phyloP scores from a whole-genome alignment of 2,888 invertebrate species.

The Tholera decimalis region DNA sequence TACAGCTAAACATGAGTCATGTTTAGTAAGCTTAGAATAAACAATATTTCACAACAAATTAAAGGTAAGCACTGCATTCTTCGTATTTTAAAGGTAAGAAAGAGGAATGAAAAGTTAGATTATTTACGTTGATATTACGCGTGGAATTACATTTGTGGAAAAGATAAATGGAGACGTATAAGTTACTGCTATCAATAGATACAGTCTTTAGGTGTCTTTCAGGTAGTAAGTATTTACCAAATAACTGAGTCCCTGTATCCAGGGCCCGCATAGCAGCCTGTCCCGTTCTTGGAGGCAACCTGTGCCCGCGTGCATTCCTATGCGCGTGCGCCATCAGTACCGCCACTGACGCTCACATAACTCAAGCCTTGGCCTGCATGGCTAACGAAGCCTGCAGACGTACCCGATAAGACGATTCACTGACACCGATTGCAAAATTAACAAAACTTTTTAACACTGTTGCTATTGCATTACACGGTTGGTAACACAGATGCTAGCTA shows the following conservation, averaged over 20 bases:
- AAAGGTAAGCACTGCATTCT: no score
- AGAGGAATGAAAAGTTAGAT: no score
- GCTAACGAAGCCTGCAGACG: constrained; percentile 79
- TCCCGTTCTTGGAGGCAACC: constrained; percentile 65
- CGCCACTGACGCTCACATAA: constrained; percentile 77
- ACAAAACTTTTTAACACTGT: constrained; percentile 53
- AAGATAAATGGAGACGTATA: background rate
- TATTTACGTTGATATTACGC: no score
- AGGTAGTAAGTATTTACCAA: constrained; percentile 50
- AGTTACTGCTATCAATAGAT: background rate
- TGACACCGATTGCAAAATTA: constrained; percentile 64
- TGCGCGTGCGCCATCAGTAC: constrained; percentile 67
- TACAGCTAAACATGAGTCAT: no score
- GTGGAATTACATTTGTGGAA: no score
- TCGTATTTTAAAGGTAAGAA: no score
- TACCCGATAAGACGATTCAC: constrained; percentile 72
- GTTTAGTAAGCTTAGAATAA: no score
- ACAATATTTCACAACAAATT: no score
- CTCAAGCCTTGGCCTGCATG: constrained; percentile 84
- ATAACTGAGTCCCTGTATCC: constrained; percentile 66
- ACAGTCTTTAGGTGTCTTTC: background rate
- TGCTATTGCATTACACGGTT: constrained; percentile 11
- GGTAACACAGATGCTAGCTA: background rate
- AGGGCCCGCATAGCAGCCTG: constrained; percentile 57
- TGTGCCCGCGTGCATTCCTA: constrained; percentile 68